A percentile compares a stretch with the other conserved stretches of the same genome.
Evolutionary conservation across 1,140 invertebrate genomes (phyloP).

Genomic region (Chelonus insularis): DNA sequence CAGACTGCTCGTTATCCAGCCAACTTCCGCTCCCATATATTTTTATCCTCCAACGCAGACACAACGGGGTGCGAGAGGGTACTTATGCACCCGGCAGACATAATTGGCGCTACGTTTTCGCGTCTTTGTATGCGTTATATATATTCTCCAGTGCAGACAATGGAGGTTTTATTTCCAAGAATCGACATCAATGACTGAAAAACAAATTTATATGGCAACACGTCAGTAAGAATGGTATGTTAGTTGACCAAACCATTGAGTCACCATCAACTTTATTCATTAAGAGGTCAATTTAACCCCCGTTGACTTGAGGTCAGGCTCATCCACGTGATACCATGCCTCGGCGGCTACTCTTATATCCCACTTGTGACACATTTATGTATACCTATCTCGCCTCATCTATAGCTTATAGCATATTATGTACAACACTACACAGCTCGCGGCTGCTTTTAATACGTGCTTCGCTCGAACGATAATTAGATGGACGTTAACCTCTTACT

Average conservation of each 20-base stretch:
- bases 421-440: constrained; percentile 6
- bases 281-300: constrained; percentile 51
- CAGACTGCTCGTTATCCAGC: constrained; percentile 3
- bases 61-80: too few relatives aligned
- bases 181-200: too few relatives aligned
- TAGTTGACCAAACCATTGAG: background rate
- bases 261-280: constrained; percentile 33
- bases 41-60: too few relatives aligned
- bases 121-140: too few relatives aligned
- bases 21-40: background rate
- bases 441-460: constrained; percentile 48
- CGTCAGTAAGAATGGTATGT: background rate
- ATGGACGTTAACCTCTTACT: constrained; percentile 50
- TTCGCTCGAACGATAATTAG: constrained; percentile 54
- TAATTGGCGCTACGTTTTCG: too few relatives aligned
- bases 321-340: constrained; percentile 19
- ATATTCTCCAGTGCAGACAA: too few relatives aligned
- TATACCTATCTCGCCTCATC: background rate
- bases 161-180: too few relatives aligned
- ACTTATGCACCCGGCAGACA: too few relatives aligned
- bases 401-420: background rate
- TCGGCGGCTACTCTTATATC: background rate
- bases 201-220: constrained; percentile 6
- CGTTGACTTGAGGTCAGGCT: constrained; percentile 42
- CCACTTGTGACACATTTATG: constrained; percentile 12